Conservation (phyloP, 2,888 invertebrate species). For the Kryphioiulus occultus region DNA sequence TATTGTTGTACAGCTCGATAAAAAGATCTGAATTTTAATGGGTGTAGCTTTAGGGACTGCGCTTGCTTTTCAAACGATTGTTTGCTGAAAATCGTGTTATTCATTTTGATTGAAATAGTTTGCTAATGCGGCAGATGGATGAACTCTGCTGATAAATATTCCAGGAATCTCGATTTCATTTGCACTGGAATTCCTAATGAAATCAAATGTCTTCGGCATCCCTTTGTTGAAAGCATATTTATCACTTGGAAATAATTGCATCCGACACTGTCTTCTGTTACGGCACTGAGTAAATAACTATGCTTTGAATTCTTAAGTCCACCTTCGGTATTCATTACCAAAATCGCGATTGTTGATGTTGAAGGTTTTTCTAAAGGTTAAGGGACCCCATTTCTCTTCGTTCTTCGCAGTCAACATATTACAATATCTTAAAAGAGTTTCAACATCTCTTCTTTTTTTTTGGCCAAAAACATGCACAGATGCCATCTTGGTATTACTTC, state of each 20-base stretch:
- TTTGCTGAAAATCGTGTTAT: neutral
- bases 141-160: neutral
- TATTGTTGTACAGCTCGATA: neutral
- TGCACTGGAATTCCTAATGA: neutral
- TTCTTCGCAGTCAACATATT: neutral
- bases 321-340: neutral
- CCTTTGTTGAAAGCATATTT: neutral
- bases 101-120: constrained; percentile 5
- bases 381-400: neutral
- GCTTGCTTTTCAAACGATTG: neutral
- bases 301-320: neutral
- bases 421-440: neutral
- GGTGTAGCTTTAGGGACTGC: neutral
- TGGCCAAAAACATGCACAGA: neutral
- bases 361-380: neutral
- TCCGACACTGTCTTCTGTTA: neutral
- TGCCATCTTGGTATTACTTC: neutral
- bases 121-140: neutral
- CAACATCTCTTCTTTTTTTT: neutral
- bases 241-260: neutral
- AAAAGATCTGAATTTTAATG: neutral
- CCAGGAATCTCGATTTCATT: neutral
- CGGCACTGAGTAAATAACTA: neutral
- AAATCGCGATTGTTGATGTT: neutral
- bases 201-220: neutral